A percentile compares a stretch with the other conserved stretches of the same genome.
phyloP scores from a whole-genome alignment of 1,140 invertebrate genomes.

The Pogonomyrmex barbatus region DNA sequence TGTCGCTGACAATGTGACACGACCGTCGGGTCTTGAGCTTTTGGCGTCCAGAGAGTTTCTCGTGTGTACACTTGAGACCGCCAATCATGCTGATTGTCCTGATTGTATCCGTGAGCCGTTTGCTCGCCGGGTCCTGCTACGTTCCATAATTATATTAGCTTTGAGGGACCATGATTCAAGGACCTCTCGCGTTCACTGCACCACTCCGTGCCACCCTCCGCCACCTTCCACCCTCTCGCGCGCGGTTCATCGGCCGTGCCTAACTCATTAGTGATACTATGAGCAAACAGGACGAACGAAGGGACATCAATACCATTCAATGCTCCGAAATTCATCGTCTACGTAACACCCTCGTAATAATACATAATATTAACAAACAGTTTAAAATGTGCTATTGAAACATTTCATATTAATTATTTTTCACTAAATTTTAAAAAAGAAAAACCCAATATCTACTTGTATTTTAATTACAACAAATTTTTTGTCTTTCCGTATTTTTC shows the following conservation, averaged over 20 bases:
- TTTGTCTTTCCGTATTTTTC: neutral
- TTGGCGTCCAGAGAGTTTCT: slow-evolving; percentile 59
- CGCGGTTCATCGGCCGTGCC: slow-evolving; percentile 69
- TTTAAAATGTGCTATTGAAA: neutral
- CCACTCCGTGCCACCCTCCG: neutral
- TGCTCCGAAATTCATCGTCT: slow-evolving; percentile 18
- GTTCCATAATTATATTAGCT: slow-evolving; percentile 81
- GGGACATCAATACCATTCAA: slow-evolving; percentile 32
- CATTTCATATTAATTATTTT: neutral
- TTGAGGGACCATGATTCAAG: slow-evolving; percentile 70
- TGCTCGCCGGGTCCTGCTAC: slow-evolving; percentile 72
- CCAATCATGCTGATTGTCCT: slow-evolving; percentile 80
- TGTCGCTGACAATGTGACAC: slow-evolving; percentile 51
- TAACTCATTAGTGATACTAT: slow-evolving; percentile 77
- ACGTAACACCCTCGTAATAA: neutral
- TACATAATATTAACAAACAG: neutral
- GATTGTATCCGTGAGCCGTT: slow-evolving; percentile 77
- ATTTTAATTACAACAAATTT: neutral
- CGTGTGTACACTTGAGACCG: slow-evolving; percentile 77
- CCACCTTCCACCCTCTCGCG: slow-evolving; percentile 43
- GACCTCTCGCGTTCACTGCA: slow-evolving; percentile 49
- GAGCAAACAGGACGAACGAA: slow-evolving; percentile 67
- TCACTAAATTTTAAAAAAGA: neutral
- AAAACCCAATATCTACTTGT: neutral
- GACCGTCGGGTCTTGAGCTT: slow-evolving; percentile 67